Evolutionary conservation across 2,113 vertebrate genomes (phyloP), one percentile per base, ranked within the genome.

Genomic region (Platysternon megacephalum): DNA sequence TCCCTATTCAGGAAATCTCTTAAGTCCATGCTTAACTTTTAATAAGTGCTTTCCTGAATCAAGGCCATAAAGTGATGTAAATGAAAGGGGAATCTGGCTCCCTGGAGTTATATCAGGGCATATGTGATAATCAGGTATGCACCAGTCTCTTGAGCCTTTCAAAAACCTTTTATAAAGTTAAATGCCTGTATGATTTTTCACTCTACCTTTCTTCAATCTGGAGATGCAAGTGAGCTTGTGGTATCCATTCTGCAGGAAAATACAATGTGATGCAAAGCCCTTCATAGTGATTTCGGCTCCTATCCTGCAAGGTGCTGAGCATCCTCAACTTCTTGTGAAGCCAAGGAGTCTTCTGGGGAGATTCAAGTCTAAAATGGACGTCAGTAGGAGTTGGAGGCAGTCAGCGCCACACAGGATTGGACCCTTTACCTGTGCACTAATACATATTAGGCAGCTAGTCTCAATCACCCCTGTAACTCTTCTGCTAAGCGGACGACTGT

Each of bases 1-100:
- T 94, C 91, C 74, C 80, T 51, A 53, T 79, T 83, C 89, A 53
- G 49, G 80, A 96, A 95, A 92, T 86, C 85, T 92, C 89, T 51
- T 24, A 85, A 95, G 72, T 81, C 44, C 21, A 42, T 22, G 85
- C 24, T 95, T 65, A 78, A 28, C 42, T 78, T 78, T 78, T 39
- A 39, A 11, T 22, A 72, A 72, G 35, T 72, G 8, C 35, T 72
- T 72, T n/a, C n/a, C n/a, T 72, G 65, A n/a, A 68, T 39, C 65
- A 39, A n/a, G n/a, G 19, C 65, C 24, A 12, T 46, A 46, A 78
- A 78, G 11, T 78, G 11, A 24, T 78, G 42, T 28, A 44, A 28
- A 78, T 78, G 42, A 78, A 26, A 14, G 12, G 22, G 21, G 74
- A 46, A 78, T 28, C 42, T 28, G 42, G 39, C 42, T 78, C 52